Evolutionary conservation across 2,888 invertebrate genomes (phyloP).

Genomic region (Nomada goodeniana): DNA sequence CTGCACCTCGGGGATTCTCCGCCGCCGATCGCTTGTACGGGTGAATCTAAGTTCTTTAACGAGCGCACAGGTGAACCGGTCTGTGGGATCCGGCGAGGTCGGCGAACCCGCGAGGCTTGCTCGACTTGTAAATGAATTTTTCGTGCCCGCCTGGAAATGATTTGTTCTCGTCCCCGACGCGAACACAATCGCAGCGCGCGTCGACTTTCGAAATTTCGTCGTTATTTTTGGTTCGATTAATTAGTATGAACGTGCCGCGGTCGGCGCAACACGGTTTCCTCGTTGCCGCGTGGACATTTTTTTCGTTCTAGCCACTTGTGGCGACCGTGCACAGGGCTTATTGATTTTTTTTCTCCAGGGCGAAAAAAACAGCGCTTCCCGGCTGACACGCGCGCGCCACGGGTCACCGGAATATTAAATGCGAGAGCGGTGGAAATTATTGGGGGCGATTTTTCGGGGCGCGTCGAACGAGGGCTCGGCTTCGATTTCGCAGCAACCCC

Average conservation of each 20-base stretch:
- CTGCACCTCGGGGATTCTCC: conserved; percentile 77
- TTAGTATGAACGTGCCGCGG: too few relatives aligned
- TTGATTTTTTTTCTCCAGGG: conserved; percentile 24
- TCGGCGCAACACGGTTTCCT: too few relatives aligned
- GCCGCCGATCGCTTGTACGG: neutral
- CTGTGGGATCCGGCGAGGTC: neutral
- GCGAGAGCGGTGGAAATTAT: conserved; percentile 27
- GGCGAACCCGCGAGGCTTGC: neutral
- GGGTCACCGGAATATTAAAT: conserved; percentile 34
- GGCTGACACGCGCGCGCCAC: conserved; percentile 18
- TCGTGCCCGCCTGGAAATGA: too few relatives aligned
- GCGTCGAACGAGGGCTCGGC: too few relatives aligned
- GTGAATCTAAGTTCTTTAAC: conserved; percentile 61
- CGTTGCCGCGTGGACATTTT: too few relatives aligned
- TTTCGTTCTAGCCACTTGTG: too few relatives aligned
- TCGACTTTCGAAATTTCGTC: too few relatives aligned
- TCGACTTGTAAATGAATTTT: neutral
- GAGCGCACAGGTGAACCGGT: conserved; percentile 47
- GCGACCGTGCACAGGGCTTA: neutral
- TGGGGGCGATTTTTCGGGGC: conserved; percentile 4
- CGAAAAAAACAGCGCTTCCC: neutral
- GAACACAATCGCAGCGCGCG: too few relatives aligned
- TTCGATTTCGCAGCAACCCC: too few relatives aligned
- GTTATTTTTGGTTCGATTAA: too few relatives aligned
- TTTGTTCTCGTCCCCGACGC: too few relatives aligned